phyloP scores from a whole-genome alignment of 2,113 vertebrate species.

The Antigone vipio region DNA sequence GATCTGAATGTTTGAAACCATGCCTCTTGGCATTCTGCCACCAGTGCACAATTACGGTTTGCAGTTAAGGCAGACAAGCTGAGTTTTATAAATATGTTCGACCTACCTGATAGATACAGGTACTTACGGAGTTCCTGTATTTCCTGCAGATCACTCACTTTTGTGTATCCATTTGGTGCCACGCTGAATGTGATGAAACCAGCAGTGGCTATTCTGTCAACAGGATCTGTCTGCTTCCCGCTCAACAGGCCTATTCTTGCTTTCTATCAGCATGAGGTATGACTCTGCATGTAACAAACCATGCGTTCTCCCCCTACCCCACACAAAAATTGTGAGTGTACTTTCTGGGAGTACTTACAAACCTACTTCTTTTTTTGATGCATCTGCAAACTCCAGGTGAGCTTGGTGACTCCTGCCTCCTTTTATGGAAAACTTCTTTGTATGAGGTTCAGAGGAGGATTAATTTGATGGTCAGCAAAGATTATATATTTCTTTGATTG shows the following conservation, averaged over 20 bases:
- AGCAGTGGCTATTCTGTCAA: constrained; percentile 89
- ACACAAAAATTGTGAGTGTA: neutral
- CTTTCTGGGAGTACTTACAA: neutral
- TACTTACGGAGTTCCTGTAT: neutral
- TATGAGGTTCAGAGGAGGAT: neutral
- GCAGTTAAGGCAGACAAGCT: neutral
- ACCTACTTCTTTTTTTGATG: neutral
- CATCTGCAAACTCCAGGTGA: neutral
- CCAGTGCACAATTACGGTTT: neutral
- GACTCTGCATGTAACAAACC: neutral
- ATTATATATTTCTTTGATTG: neutral
- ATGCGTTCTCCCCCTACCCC: neutral
- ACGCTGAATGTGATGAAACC: constrained; percentile 93
- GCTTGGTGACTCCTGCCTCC: neutral
- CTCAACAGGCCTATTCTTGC: constrained; percentile 93
- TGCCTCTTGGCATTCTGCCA: neutral
- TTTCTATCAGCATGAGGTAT: constrained; percentile 88
- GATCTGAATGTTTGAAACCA: neutral
- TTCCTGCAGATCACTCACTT: constrained; percentile 86
- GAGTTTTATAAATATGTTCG: neutral
- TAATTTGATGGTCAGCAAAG: neutral
- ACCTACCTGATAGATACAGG: neutral
- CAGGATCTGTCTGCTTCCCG: constrained; percentile 93
- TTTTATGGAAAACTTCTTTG: neutral
- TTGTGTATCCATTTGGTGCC: constrained; percentile 93